These are phyloP conservation scores for Teinopalpus imperialis DNA, from an alignment of 2,888 invertebrate genomes.

Conservation along the genomic window DNA sequence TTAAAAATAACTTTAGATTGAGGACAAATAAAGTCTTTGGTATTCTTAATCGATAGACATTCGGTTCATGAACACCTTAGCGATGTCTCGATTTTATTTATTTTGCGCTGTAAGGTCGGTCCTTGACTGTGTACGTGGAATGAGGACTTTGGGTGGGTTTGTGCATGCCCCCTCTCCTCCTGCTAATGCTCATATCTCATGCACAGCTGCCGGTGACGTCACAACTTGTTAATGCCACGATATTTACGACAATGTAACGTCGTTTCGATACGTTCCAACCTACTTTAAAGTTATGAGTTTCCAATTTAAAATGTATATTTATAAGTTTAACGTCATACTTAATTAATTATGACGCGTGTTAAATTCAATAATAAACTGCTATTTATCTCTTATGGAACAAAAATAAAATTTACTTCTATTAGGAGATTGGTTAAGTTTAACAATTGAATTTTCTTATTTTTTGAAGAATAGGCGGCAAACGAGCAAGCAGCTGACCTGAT, in stretches of 20 bases:
- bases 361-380: not conserved
- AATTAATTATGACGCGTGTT: not conserved
- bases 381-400: no score
- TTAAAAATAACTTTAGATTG: no score
- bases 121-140: conserved; percentile 14
- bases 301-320: not conserved
- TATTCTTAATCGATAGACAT: no score
- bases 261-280: conserved; percentile 7
- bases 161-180: no score
- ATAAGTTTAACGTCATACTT: not conserved
- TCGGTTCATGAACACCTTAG: no score
- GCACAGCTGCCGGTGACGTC: conserved; percentile 33
- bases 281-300: not conserved
- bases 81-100: not conserved
- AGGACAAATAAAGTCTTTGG: no score
- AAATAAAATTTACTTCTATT: no score
- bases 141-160: conserved; percentile 4
- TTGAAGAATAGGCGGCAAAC: no score
- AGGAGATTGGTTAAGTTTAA: no score
- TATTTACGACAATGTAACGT: conserved; percentile 18
- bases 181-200: conserved; percentile 14
- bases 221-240: conserved; percentile 23
- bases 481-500: no score
- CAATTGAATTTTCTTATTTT: no score
- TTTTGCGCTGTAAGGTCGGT: not conserved